Evolutionary conservation across 1,140 invertebrate genomes (phyloP).

Genomic region (Magallana ariakensis): DNA sequence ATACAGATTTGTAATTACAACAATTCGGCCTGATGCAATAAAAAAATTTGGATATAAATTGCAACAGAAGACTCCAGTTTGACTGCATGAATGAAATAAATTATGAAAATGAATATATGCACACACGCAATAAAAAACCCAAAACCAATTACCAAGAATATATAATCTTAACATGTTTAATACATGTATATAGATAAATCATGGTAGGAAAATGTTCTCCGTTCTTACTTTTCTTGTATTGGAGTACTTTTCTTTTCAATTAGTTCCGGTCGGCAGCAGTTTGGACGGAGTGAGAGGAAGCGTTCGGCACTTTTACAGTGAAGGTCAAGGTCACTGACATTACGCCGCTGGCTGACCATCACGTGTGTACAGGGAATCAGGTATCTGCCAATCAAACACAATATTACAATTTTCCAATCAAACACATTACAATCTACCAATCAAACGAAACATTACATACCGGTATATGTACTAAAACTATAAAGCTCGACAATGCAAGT

Average conservation of each 20-base stretch:
- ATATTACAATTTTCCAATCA: too few relatives aligned
- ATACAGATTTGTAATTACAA: too few relatives aligned
- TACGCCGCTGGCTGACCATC: constrained; percentile 89
- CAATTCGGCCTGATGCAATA: background rate
- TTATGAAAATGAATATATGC: background rate
- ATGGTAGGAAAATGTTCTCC: too few relatives aligned
- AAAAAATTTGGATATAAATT: background rate
- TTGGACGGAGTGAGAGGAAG: constrained; percentile 89
- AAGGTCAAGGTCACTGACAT: constrained; percentile 89
- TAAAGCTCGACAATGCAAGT: too few relatives aligned
- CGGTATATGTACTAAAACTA: too few relatives aligned
- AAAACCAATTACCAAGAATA: background rate
- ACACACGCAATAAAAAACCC: background rate
- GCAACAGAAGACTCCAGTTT: background rate
- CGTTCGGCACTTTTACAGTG: constrained; percentile 87
- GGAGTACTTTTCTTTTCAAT: background rate
- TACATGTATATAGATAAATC: too few relatives aligned
- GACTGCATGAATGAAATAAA: too few relatives aligned
- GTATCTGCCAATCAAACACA: constrained; percentile 78
- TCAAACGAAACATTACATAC: too few relatives aligned
- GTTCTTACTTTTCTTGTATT: constrained; percentile 27
- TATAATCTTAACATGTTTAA: too few relatives aligned
- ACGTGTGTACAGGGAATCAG: constrained; percentile 94
- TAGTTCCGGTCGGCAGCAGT: constrained; percentile 75
- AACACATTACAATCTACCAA: too few relatives aligned